Percentiles rank a stretch among this genome's conserved stretches.
Conservation (phyloP, 2,797 vertebrate genomes). For the Apodemus agrarius region DNA sequence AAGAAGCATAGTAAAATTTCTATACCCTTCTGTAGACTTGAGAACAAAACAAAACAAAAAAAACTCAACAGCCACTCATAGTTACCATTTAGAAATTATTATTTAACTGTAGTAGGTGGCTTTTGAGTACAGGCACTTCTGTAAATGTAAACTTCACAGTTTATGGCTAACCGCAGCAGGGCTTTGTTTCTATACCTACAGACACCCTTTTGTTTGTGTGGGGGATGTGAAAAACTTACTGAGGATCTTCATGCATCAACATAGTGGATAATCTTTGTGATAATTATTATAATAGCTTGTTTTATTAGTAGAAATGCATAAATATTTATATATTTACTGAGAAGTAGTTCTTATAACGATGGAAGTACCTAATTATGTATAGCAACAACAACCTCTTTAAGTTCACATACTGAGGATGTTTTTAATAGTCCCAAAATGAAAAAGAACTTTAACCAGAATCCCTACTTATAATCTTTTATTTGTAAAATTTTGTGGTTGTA, state of each 20-base stretch:
- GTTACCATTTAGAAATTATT: not conserved
- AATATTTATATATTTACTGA: not conserved
- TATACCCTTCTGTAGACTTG: not conserved
- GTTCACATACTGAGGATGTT: not conserved
- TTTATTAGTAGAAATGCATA: not conserved
- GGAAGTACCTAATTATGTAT: not conserved
- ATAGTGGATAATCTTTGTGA: not conserved
- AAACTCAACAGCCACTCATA: not conserved
- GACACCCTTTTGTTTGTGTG: not conserved
- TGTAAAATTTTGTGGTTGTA: not conserved
- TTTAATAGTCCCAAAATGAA: not conserved
- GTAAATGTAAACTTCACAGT: not conserved
- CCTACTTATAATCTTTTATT: not conserved
- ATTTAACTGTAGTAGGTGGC: not conserved
- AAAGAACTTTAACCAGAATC: not conserved
- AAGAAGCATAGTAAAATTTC: not conserved
- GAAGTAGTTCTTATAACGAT: not conserved
- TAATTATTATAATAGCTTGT: not conserved
- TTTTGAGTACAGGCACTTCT: not conserved
- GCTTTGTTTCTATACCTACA: not conserved
- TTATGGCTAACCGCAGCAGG: not conserved
- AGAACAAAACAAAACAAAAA: not conserved
- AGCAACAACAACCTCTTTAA: not conserved
- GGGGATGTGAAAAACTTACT: not conserved
- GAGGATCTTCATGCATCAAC: not conserved